Percentiles rank a stretch among this genome's conserved stretches.
phyloP scores from a whole-genome alignment of 2,888 invertebrate genomes.

The Neoitamus cyanurus region DNA sequence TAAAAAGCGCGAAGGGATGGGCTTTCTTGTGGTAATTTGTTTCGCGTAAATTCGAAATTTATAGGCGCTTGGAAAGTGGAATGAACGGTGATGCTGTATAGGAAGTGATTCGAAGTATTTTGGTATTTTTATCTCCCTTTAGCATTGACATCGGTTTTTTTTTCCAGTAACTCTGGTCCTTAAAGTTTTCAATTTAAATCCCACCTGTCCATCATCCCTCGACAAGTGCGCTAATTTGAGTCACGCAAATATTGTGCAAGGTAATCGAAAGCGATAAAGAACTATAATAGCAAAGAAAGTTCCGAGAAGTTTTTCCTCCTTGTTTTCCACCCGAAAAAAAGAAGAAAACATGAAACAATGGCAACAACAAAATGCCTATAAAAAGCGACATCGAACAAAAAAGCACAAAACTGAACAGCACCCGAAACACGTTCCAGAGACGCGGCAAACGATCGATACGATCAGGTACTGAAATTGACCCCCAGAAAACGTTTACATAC shows the following conservation, averaged over 20 bases:
- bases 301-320: neutral
- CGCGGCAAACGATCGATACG: neutral
- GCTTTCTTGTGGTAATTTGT: constrained; percentile 1
- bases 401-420: neutral
- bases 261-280: neutral
- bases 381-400: neutral
- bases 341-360: neutral
- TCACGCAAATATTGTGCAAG: neutral
- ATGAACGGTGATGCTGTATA: neutral
- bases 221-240: neutral
- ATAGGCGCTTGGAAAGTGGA: neutral
- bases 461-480: constrained; percentile 25
- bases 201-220: neutral
- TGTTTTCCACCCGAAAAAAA: neutral
- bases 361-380: neutral
- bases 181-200: neutral
- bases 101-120: neutral
- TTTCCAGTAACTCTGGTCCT: neutral
- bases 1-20: neutral
- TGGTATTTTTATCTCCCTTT: neutral
- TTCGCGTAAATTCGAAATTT: neutral
- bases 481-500: constrained; percentile 51
- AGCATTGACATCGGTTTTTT: neutral
- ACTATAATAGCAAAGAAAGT: neutral
- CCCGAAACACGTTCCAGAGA: neutral